phyloP scores from a whole-genome alignment of 2,888 invertebrate genomes.

The Plagodis dolabraria region DNA sequence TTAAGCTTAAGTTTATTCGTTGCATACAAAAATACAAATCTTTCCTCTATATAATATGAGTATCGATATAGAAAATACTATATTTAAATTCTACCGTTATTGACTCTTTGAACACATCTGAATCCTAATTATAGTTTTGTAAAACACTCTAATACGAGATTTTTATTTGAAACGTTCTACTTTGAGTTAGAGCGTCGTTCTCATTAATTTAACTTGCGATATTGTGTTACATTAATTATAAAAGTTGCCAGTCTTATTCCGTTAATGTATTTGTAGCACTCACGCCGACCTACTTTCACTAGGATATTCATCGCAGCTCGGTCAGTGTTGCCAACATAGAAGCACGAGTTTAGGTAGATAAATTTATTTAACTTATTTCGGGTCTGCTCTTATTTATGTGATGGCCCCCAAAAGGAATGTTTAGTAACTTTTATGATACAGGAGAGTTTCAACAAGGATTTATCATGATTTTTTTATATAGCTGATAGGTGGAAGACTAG shows the following conservation, averaged over 20 bases:
- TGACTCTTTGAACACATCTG: too few relatives aligned
- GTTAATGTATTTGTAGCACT: conserved; percentile 61
- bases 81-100: too few relatives aligned
- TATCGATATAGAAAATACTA: too few relatives aligned
- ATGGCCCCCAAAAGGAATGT: conserved; percentile 17
- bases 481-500: too few relatives aligned
- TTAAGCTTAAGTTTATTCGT: too few relatives aligned
- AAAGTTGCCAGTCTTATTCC: conserved; percentile 62
- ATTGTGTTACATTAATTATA: conserved; percentile 66
- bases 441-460: neutral
- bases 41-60: too few relatives aligned
- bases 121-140: neutral
- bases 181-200: neutral
- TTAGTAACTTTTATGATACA: conserved; percentile 11
- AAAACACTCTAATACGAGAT: neutral
- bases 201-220: conserved; percentile 12
- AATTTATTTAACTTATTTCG: conserved; percentile 28
- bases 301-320: conserved; percentile 41
- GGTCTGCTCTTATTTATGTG: conserved; percentile 17
- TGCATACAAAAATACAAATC: too few relatives aligned
- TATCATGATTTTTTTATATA: too few relatives aligned
- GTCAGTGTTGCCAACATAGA: conserved; percentile 50
- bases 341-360: conserved; percentile 22
- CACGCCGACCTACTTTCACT: conserved; percentile 55
- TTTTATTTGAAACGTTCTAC: neutral